Evolutionary conservation across 2,888 invertebrate genomes (phyloP).

Genomic region (Pammene aurita): DNA sequence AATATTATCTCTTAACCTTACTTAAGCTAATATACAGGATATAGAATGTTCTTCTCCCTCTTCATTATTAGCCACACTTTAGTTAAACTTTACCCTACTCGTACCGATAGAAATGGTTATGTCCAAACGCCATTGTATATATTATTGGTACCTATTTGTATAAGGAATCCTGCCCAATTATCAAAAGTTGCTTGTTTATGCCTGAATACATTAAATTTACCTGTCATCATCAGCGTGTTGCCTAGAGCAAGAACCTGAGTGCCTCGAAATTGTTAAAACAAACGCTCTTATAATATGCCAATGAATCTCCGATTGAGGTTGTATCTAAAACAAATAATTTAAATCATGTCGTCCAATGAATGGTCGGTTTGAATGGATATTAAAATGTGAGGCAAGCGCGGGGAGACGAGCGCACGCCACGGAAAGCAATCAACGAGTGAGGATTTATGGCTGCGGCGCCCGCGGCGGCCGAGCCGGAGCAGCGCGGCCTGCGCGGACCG

Average conservation of each 20-base stretch:
- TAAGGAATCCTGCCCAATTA: slow-evolving; percentile 37
- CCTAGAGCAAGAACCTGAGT: slow-evolving; percentile 57
- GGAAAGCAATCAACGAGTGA: slow-evolving; percentile 72
- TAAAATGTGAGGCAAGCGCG: slow-evolving; percentile 58
- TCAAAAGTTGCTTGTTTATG: slow-evolving; percentile 52
- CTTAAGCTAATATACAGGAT: no score
- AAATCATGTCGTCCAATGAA: slow-evolving; percentile 66
- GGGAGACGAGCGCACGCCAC: slow-evolving; percentile 50
- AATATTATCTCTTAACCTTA: no score
- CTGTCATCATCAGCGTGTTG: slow-evolving; percentile 50
- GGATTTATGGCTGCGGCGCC: slow-evolving; percentile 64
- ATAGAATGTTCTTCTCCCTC: no score
- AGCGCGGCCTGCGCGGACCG: slow-evolving; percentile 41
- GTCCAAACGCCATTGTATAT: background rate
- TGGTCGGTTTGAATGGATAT: slow-evolving; percentile 63
- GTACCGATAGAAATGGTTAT: no score
- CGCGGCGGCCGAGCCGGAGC: slow-evolving; percentile 52
- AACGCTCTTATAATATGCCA: slow-evolving; percentile 65
- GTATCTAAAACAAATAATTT: slow-evolving; percentile 74
- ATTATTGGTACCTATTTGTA: slow-evolving; percentile 12
- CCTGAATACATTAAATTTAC: slow-evolving; percentile 44
- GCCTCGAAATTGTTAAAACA: slow-evolving; percentile 61
- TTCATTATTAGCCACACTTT: no score
- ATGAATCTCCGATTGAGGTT: slow-evolving; percentile 68
- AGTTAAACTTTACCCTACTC: no score